Evolutionary conservation across 2,113 vertebrate species (phyloP).

Genomic region (Muntiacus reevesi): DNA sequence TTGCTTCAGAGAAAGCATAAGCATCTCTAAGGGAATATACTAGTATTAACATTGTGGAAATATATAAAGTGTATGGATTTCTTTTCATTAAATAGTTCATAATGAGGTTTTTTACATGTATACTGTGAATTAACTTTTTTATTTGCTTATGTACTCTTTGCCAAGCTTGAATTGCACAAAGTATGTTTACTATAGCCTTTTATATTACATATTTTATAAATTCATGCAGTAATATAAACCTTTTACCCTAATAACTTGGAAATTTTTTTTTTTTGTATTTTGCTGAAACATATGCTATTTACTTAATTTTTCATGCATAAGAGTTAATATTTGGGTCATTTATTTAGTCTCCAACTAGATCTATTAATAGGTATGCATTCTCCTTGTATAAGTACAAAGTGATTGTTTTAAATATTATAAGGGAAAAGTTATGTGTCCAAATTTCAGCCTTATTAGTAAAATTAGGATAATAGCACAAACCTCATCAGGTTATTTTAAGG

Average conservation of each 20-base stretch:
- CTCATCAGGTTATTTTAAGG: not conserved
- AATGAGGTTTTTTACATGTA: not conserved
- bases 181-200: not conserved
- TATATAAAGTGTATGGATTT: not conserved
- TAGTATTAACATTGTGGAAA: not conserved
- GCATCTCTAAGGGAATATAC: not conserved
- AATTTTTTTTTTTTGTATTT: not conserved
- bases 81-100: not conserved
- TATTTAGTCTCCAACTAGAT: not conserved
- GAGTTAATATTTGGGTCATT: constrained; percentile 4
- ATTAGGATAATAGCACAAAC: not conserved
- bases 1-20: not conserved
- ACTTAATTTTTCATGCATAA: not conserved
- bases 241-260: not conserved
- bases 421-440: not conserved
- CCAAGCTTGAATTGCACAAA: not conserved
- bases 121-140: not conserved
- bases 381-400: not conserved
- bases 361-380: not conserved
- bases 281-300: not conserved
- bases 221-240: not conserved
- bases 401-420: not conserved
- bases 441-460: not conserved
- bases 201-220: not conserved
- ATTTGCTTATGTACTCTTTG: constrained; percentile 7